These are phyloP conservation scores for Protosalanx chinensis DNA, from an alignment of 2,797 vertebrate species.

Conservation along the genomic window DNA sequence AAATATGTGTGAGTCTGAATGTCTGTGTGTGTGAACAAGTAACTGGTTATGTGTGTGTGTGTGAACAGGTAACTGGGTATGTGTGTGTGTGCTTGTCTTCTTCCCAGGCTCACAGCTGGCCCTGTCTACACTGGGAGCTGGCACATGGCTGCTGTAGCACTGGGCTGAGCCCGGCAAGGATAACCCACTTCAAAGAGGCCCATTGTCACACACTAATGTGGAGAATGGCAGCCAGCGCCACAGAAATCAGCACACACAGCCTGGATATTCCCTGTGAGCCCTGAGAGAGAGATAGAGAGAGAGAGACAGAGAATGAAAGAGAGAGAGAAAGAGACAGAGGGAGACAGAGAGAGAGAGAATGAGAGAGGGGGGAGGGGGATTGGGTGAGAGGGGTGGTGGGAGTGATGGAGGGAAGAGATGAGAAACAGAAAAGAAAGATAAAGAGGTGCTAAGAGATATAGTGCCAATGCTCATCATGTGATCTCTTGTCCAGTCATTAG, in stretches of 20 bases:
- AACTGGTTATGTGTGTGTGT: constrained; percentile 1
- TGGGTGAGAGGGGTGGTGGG: not conserved
- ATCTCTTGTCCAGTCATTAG: constrained; percentile 39
- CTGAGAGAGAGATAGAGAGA: constrained; percentile 26
- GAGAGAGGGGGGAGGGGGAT: not conserved
- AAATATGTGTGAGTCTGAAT: constrained; percentile 11
- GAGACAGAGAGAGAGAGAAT: not conserved
- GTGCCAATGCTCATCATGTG: constrained; percentile 71
- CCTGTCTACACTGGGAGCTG: constrained; percentile 54
- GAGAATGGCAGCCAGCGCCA: constrained; percentile 55
- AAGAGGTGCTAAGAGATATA: constrained; percentile 45
- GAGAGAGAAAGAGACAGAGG: constrained; percentile 1
- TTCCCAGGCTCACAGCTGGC: constrained; percentile 48
- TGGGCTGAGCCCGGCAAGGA: constrained; percentile 40
- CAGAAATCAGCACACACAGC: constrained; percentile 55
- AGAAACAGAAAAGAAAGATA: not conserved
- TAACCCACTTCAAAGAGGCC: constrained; percentile 69
- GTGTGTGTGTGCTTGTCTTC: constrained; percentile 18
- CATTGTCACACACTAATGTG: constrained; percentile 69
- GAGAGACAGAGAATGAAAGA: constrained; percentile 20
- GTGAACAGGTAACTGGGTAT: not conserved
- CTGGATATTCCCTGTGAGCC: constrained; percentile 54
- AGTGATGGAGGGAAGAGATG: not conserved
- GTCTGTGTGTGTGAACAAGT: constrained; percentile 31
- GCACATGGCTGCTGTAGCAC: constrained; percentile 42